Evolutionary conservation across 2,797 vertebrate genomes (phyloP).

Genomic region (Poeciliopsis paucimaculata): DNA sequence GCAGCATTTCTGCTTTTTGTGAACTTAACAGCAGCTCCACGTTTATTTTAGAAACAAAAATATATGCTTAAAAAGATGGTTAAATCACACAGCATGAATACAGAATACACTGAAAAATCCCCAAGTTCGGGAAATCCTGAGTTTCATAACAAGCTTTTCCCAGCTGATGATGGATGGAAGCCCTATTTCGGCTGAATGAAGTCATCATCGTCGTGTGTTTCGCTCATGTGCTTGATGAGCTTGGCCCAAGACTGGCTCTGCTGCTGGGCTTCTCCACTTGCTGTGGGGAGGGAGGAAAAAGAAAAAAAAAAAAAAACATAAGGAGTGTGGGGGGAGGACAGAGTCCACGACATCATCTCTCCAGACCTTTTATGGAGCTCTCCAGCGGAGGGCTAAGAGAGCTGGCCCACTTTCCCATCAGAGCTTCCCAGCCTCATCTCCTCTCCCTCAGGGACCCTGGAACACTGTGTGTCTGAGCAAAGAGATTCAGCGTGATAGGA

Average conservation of each 20-base stretch:
- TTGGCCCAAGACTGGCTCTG: slow-evolving; percentile 57
- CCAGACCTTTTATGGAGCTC: slow-evolving; percentile 86
- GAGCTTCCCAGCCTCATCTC: slow-evolving; percentile 67
- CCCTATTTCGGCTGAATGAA: slow-evolving; percentile 68
- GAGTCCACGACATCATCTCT: slow-evolving; percentile 80
- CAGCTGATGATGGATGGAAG: slow-evolving; percentile 58
- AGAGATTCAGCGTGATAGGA: slow-evolving; percentile 33
- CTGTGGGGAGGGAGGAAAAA: slow-evolving; percentile 47
- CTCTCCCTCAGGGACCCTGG: slow-evolving; percentile 59
- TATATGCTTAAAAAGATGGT: background rate
- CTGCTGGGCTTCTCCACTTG: slow-evolving; percentile 61
- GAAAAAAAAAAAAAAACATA: slow-evolving; percentile 48
- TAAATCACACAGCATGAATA: background rate
- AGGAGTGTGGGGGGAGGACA: slow-evolving; percentile 30
- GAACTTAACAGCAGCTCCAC: slow-evolving; percentile 47
- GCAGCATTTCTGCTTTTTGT: slow-evolving; percentile 61
- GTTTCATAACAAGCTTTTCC: slow-evolving; percentile 56
- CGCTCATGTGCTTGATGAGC: slow-evolving; percentile 73
- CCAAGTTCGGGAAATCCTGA: slow-evolving; percentile 51
- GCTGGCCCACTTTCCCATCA: slow-evolving; percentile 81
- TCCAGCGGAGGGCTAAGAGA: slow-evolving; percentile 76
- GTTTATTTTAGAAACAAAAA: slow-evolving; percentile 1
- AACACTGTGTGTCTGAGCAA: slow-evolving; percentile 55
- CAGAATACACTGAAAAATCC: slow-evolving; percentile 15
- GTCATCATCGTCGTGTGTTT: slow-evolving; percentile 72